These are phyloP conservation scores for Drosophila kanapiae DNA, from an alignment of 1,140 invertebrate genomes.

Conservation along the genomic window DNA sequence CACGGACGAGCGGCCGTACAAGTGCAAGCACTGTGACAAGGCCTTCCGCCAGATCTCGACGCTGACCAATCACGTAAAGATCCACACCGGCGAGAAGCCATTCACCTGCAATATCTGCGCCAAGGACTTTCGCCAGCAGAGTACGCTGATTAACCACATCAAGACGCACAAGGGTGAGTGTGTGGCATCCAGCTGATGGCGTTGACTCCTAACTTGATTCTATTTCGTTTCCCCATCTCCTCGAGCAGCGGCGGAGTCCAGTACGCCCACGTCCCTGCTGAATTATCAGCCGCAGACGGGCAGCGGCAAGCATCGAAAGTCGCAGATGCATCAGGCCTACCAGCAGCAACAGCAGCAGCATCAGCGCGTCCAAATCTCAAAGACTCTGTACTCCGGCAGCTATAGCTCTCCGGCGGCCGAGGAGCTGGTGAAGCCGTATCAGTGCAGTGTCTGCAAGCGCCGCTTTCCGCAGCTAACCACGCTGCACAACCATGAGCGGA, in stretches of 20 bases:
- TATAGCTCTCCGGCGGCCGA: constrained; percentile 82
- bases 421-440: constrained; percentile 84
- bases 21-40: constrained; percentile 84
- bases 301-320: constrained; percentile 67
- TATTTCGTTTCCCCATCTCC: constrained; percentile 2
- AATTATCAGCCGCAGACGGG: constrained; percentile 76
- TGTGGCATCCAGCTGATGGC: not conserved
- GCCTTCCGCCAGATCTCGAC: constrained; percentile 84
- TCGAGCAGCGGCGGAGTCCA: constrained; percentile 68
- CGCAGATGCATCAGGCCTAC: constrained; percentile 74
- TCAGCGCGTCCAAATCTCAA: constrained; percentile 80
- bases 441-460: constrained; percentile 84
- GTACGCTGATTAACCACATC: constrained; percentile 83
- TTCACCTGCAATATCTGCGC: constrained; percentile 84
- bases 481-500: constrained; percentile 84
- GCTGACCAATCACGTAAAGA: constrained; percentile 84
- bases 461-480: constrained; percentile 83
- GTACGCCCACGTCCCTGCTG: constrained; percentile 76
- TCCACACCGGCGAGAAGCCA: constrained; percentile 84
- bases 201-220: not conserved
- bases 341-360: constrained; percentile 77
- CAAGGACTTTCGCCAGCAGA: constrained; percentile 84
- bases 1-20: constrained; percentile 83
- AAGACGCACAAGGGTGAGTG: constrained; percentile 85
- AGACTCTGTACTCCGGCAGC: constrained; percentile 81